Percentiles rank a stretch among this genome's conserved stretches.
Conservation (phyloP, 30 jellyfish, hydroid and myxozoan species). For the Aurelia sp. region DNA sequence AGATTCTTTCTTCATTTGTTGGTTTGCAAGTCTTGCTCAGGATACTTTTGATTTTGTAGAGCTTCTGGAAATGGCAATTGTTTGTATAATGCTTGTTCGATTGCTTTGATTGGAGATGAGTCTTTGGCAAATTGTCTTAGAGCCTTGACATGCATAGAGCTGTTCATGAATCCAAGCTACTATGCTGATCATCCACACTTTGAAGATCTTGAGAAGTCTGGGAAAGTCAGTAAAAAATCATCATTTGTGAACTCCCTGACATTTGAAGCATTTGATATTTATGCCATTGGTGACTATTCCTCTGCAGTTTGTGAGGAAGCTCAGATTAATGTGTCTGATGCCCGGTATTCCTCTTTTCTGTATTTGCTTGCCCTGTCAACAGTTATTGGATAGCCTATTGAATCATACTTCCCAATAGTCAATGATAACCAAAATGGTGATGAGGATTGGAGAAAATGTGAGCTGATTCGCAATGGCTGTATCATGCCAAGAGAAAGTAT, state of each 20-base stretch:
- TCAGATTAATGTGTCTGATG: background rate
- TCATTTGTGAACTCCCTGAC: slow-evolving; percentile 5
- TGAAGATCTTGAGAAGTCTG: slow-evolving; percentile 1
- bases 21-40: too few species aligned
- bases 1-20: too few species aligned
- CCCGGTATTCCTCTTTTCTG: slow-evolving; percentile 32
- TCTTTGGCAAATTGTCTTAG: slow-evolving; percentile 21
- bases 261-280: slow-evolving; percentile 9
- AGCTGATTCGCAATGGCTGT: slow-evolving; percentile 15
- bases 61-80: slow-evolving; percentile 52
- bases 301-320: slow-evolving; percentile 31
- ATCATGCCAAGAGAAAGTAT: slow-evolving; percentile 8
- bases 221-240: background rate
- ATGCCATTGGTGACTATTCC: background rate
- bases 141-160: slow-evolving; percentile 28
- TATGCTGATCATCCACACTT: slow-evolving; percentile 43
- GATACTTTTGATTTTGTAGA: background rate
- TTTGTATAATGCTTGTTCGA: slow-evolving; percentile 44
- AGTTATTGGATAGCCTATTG: slow-evolving; percentile 37
- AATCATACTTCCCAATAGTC: slow-evolving; percentile 40
- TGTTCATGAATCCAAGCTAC: slow-evolving; percentile 4
- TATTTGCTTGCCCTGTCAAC: slow-evolving; percentile 45
- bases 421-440: background rate
- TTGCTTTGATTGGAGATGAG: slow-evolving; percentile 61
- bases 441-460: background rate